These are phyloP conservation scores for Podabrus alpinus DNA, from an alignment of 2,888 invertebrate species.

Conservation along the genomic window DNA sequence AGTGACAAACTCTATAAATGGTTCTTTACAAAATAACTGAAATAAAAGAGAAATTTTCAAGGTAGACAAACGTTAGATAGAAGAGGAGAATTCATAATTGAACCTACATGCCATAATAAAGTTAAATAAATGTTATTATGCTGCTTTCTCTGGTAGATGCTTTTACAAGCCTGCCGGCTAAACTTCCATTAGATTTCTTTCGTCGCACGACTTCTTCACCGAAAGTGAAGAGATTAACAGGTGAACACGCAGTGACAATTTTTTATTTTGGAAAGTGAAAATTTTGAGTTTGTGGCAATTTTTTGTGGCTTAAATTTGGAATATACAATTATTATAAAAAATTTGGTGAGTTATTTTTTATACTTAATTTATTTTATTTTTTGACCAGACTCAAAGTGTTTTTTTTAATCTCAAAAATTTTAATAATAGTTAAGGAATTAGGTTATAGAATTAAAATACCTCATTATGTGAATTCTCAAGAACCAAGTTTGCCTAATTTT, in stretches of 20 bases:
- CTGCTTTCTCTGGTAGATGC: slow-evolving; percentile 22
- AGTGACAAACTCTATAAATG: not conserved
- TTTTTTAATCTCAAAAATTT: not conserved
- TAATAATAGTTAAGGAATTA: not conserved
- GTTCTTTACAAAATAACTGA: not conserved
- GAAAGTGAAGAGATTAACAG: slow-evolving; percentile 13
- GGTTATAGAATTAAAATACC: not conserved
- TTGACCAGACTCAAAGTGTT: no score
- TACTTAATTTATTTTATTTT: no score
- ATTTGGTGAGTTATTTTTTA: not conserved
- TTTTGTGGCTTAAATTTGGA: not conserved
- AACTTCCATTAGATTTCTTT: slow-evolving; percentile 2
- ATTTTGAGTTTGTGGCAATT: not conserved
- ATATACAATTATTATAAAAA: not conserved
- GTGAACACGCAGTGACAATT: not conserved
- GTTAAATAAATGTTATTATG: slow-evolving; percentile 16
- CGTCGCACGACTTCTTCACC: not conserved
- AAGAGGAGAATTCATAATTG: not conserved
- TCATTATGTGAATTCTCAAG: not conserved
- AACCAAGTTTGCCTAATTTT: not conserved
- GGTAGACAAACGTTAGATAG: not conserved
- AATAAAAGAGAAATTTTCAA: slow-evolving; percentile 12
- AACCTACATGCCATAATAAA: not conserved
- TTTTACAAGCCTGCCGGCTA: slow-evolving; percentile 9
- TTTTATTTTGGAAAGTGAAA: not conserved